Evolutionary conservation across 2,888 invertebrate species (phyloP), one percentile per base, ranked within the genome.

Genomic region (Furcula furcula): DNA sequence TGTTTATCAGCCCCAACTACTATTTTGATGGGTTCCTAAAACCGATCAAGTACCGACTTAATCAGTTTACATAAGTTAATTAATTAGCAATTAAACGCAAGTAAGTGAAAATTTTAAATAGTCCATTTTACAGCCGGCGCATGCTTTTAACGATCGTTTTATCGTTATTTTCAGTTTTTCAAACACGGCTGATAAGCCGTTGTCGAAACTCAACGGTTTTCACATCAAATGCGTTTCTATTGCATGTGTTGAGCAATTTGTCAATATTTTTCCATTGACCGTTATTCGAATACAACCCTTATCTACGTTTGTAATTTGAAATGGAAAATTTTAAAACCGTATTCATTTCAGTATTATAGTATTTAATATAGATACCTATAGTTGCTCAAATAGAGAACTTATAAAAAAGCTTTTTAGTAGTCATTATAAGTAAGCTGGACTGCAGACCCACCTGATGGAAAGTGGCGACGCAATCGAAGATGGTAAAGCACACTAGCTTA

Each of bases 181-280:
- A n/a, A 31, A 44, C 23, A 27, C 11, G 20, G 12, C 12, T 21
- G 54, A 49, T 49, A 49, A 46, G 36, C 13, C 33, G n/a, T n/a
- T 10, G 19, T 15, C 7, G 34, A 31, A 35, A 29, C 16, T 3
- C 18, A 5, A 14, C 11, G 9, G 3, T 25, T 25, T 7, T 25
- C 7, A 7, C 12, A 12, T 12, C 23, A 7, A 12, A 12, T 22
- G 6, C 1, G 11, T 3, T 23, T 3, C 23, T 12, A 14, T 26
- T 26, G 14, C 26, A 14, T 14, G 13, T 12, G 26, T 26, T 14
- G 14, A 14, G 26, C n/a, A 26, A 26, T 12, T 21, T 21, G 21
- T 21, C n/a, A 6, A n/a, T 26, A 26, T 14, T 26, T 26, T 12
- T 21, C 4, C 3, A n/a, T 20, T 10, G n/a, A n/a, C n/a, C n/a